Conservation (phyloP, 2,888 invertebrate species). For the Agrypnus murinus region DNA sequence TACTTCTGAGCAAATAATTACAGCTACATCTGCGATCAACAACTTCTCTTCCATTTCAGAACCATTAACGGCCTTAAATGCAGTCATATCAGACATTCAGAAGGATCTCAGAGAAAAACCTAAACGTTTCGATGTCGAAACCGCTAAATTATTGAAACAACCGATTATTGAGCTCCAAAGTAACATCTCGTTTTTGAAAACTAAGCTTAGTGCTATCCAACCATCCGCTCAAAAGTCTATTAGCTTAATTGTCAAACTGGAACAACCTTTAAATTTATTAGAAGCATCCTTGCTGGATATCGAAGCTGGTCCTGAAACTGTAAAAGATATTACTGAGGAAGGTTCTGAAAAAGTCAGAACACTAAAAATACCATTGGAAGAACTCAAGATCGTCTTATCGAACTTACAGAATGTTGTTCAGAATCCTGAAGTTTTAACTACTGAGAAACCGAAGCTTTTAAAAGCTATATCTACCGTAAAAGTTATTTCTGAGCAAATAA, state of each 20-base stretch:
- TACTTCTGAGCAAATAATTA: not conserved
- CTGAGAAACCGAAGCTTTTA: slow-evolving; percentile 50
- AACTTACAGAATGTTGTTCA: slow-evolving; percentile 9
- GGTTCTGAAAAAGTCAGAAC: not conserved
- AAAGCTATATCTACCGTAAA: slow-evolving; percentile 50
- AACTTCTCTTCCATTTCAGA: slow-evolving; percentile 5
- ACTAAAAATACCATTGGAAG: not conserved
- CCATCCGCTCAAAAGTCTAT: not conserved
- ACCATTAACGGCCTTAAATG: slow-evolving; percentile 6
- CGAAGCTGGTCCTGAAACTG: not conserved
- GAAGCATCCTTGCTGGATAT: not conserved
- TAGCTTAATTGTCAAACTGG: not conserved
- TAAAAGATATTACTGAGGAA: not conserved
- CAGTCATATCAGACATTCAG: not conserved
- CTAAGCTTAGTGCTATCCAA: not conserved
- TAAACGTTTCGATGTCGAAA: not conserved
- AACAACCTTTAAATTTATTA: not conserved
- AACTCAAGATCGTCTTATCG: not conserved
- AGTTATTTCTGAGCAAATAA: not conserved
- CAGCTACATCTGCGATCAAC: no score
- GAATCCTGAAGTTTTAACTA: slow-evolving; percentile 16
- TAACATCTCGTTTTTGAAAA: not conserved
- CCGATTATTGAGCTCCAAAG: not conserved
- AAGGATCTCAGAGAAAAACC: not conserved
- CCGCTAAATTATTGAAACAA: slow-evolving; percentile 16